phyloP scores from a whole-genome alignment of 2,113 vertebrate species.

The Gracilinanus agilis region DNA sequence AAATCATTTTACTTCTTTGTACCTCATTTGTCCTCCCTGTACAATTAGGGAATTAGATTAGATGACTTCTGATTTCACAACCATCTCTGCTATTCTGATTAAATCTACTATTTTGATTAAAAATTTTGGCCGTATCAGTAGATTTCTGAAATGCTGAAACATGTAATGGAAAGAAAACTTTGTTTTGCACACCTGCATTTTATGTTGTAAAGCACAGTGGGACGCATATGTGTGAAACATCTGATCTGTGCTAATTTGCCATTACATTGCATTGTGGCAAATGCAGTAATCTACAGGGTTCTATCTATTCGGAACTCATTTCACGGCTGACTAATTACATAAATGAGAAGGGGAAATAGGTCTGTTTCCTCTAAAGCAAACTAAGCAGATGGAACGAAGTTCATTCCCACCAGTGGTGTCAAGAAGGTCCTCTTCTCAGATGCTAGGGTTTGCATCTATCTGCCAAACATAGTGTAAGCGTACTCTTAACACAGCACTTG shows the following conservation, averaged over 20 bases:
- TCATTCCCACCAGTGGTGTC: slow-evolving; percentile 68
- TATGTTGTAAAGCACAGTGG: slow-evolving; percentile 77
- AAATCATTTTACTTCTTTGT: neutral
- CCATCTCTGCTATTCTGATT: neutral
- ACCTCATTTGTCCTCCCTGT: neutral
- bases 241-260: slow-evolving; percentile 78
- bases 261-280: slow-evolving; percentile 80
- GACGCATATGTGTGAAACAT: slow-evolving; percentile 80
- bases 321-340: slow-evolving; percentile 87
- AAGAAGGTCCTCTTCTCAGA: slow-evolving; percentile 61
- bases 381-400: slow-evolving; percentile 80
- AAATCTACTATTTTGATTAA: slow-evolving; percentile 10
- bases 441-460: slow-evolving; percentile 61
- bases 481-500: slow-evolving; percentile 60
- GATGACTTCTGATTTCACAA: neutral
- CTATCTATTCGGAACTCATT: slow-evolving; percentile 87
- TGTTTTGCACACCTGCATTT: slow-evolving; percentile 73
- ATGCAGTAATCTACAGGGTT: slow-evolving; percentile 82
- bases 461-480: slow-evolving; percentile 60
- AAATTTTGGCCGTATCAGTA: slow-evolving; percentile 42
- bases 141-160: slow-evolving; percentile 54
- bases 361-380: slow-evolving; percentile 80
- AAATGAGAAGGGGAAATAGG: slow-evolving; percentile 82
- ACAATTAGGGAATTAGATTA: neutral
- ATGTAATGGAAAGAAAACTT: slow-evolving; percentile 31